Evolutionary conservation across 2,113 vertebrate species (phyloP), one percentile per base, ranked within the genome.

Genomic region (Chaetorhynchus papuensis): DNA sequence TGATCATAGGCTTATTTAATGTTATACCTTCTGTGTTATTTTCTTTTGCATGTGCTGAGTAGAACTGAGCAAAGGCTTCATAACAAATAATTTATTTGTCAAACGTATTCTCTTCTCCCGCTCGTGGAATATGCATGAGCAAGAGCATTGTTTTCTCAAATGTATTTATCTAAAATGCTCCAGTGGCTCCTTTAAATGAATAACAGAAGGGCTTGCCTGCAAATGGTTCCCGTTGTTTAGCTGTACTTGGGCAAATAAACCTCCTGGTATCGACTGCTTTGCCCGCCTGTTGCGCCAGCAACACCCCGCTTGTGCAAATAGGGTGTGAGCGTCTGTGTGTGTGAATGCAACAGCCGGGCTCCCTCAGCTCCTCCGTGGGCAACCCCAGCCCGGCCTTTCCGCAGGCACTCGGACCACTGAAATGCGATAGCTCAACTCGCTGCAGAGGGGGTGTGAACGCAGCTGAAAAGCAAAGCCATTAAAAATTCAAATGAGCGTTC

Each of bases 21-120:
- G 18, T 78, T 79, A 54, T 26, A 80, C 8, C 42, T 82, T 85
- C 87, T 30, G 28, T 79, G 49, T 50, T 93, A 74, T 89, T 95
- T 92, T 93, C 85, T 85, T 89, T 91, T 83, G 44, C 76, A 42
- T 22, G 59, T 81, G 64, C 83, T 94, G 88, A 94, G 92, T 93
- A 91, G 81, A 94, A 85, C 47, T 2, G 35, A 94, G 68, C 69
- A 95, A 94, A 94, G 72, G 91, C 75, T 95, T 97, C 90, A 83
- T 92, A 96, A 93, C 91, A 96, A 95, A 94, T 94, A 94, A 96
- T 96, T 96, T 90, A 94, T 96, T 96, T 95, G 89, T 95, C 89
- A 95, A 82, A 87, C 0, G 7, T 71, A 26, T 91, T 79, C 31
- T 74, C 42, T 80, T 91, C 50, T 89, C 64, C 76, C 54, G 86